phyloP scores from a whole-genome alignment of 2,888 invertebrate species.

The Zonitis immaculata region DNA sequence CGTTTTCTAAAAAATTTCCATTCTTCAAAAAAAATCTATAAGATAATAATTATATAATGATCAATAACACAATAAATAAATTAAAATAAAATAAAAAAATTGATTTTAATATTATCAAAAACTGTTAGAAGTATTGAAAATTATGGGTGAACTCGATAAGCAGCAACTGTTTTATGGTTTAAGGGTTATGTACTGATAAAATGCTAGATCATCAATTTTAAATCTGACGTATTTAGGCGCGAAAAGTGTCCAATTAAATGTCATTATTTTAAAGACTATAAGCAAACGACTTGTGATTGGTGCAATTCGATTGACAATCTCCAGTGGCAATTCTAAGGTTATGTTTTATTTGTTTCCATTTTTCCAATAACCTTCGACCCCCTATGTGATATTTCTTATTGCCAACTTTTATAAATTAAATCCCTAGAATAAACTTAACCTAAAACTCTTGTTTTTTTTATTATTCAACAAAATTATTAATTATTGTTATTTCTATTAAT shows the following conservation, averaged over 20 bases:
- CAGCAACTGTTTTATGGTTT: not conserved
- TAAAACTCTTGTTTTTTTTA: no score
- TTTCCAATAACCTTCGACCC: not conserved
- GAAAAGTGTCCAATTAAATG: not conserved
- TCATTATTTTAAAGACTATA: not conserved
- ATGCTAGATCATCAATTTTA: not conserved
- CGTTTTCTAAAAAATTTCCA: no score
- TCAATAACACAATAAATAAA: not conserved
- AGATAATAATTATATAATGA: not conserved
- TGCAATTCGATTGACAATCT: not conserved
- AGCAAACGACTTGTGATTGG: not conserved
- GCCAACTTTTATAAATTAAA: no score
- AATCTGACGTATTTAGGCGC: not conserved
- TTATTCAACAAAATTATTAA: no score
- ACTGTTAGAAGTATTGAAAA: not conserved
- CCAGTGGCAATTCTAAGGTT: not conserved
- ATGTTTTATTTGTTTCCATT: not conserved
- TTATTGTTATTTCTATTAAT: no score
- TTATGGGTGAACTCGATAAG: not conserved
- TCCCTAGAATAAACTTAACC: no score
- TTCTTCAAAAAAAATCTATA: not conserved
- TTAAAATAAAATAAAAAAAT: no score
- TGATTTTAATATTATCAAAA: no score
- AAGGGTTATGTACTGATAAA: not conserved
- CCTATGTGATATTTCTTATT: no score